Percentiles rank a stretch among this genome's conserved stretches.
Conservation (phyloP, 2,888 invertebrate species). For the Monopis laevigella region DNA sequence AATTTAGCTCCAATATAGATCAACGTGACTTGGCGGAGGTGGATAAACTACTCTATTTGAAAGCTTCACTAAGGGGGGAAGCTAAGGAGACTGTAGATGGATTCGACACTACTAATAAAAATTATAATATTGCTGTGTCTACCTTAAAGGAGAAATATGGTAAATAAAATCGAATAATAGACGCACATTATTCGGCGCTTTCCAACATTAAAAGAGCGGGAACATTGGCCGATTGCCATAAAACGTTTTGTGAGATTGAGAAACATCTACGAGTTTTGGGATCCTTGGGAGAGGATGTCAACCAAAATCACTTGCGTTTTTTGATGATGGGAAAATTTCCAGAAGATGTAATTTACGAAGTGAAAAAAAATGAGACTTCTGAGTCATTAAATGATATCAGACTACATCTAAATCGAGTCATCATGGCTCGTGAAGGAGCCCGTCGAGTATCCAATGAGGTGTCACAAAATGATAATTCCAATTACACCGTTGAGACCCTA, state of each 20-base stretch:
- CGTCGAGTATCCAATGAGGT: too few species aligned
- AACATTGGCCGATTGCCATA: neutral
- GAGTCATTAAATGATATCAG: too few species aligned
- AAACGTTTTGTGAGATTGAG: constrained; percentile 4
- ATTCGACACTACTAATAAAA: neutral
- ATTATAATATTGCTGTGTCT: neutral
- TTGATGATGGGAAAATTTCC: constrained; percentile 10
- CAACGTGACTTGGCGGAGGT: neutral
- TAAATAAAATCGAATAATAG: neutral
- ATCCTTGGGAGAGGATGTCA: constrained; percentile 3
- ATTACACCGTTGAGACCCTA: too few species aligned
- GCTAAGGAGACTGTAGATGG: neutral
- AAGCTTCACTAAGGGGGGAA: too few species aligned
- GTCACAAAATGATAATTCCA: too few species aligned
- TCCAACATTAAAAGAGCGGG: neutral
- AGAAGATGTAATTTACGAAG: constrained; percentile 8
- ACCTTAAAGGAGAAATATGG: too few species aligned
- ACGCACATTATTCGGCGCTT: neutral
- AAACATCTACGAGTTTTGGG: constrained; percentile 9
- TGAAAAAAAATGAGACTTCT: neutral
- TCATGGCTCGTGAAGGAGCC: too few species aligned
- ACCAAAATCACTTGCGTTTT: constrained; percentile 7
- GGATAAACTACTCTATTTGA: neutral
- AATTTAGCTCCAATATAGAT: neutral
- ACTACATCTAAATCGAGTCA: too few species aligned